Percentiles rank a stretch among this genome's conserved stretches.
Conservation (phyloP, 2,113 vertebrate species). For the Prietella phreatophila region DNA sequence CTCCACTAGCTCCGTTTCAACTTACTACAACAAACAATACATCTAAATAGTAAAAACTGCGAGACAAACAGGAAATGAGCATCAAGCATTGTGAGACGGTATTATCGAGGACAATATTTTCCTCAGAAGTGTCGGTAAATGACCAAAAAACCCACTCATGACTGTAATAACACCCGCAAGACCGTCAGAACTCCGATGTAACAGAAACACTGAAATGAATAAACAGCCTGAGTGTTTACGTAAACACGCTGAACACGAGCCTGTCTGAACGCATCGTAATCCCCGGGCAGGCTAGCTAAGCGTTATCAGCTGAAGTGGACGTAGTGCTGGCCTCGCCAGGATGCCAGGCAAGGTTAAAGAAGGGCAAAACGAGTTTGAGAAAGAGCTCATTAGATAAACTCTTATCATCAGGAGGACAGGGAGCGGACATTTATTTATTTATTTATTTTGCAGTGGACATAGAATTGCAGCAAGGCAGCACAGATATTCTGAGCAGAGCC, state of each 20-base stretch:
- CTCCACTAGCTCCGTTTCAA: neutral
- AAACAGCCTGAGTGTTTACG: neutral
- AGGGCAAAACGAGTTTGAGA: neutral
- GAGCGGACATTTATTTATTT: neutral
- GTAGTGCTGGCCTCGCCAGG: neutral
- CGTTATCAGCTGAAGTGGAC: neutral
- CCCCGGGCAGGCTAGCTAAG: neutral
- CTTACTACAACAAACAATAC: neutral
- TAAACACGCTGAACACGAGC: too few species aligned
- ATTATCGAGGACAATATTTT: too few species aligned
- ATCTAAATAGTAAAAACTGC: neutral
- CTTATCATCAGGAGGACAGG: neutral
- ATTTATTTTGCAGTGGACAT: neutral
- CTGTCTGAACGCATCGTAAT: neutral
- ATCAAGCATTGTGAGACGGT: too few species aligned
- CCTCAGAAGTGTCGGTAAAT: neutral
- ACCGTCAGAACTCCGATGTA: too few species aligned
- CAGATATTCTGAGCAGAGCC: slow-evolving; percentile 11
- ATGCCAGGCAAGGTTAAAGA: slow-evolving; percentile 15
- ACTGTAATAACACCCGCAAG: neutral
- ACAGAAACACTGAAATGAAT: neutral
- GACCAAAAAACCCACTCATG: neutral
- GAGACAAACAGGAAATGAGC: too few species aligned
- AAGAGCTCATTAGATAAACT: slow-evolving; percentile 26
- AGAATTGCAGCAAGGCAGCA: slow-evolving; percentile 8